Base-by-base conservation (phyloP, 2,113 vertebrate genomes). In the Cranoglanis bouderius region DNA sequence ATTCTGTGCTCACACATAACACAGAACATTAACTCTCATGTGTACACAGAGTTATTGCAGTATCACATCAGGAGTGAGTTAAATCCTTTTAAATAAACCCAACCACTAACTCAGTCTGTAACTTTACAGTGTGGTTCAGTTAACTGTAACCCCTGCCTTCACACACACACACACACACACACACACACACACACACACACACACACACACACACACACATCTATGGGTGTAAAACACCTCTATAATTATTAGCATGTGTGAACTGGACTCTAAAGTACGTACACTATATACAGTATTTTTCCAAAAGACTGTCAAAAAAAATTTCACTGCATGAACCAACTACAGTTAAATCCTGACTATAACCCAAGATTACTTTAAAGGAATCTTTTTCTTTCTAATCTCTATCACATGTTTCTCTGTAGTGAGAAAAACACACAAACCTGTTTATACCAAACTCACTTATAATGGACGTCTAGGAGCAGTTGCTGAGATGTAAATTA, bases 161-260 rank as follows among this genome's bases (percentile, higher is more conserved):
- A 80, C 51, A 75, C 85, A 82, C 77, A 83, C 87, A 86, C 13
- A 61, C 63, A 49, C n/a, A n/a, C 77, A 89, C 88, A 88, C 12
- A 35, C 53, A 49, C 24, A n/a, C n/a, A n/a, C n/a, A n/a, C n/a
- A n/a, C n/a, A n/a, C n/a, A n/a, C n/a, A n/a, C 67, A n/a, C 65
- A 86, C 43, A 78, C 85, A 84, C 67, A 86, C 35, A 67, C 80
- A 82, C 70, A 89, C 86, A 87, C 7, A 38, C 59, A 29, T 7
- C 35, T 16, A 77, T 55, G 87, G 90, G 85, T 87, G 89, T 86
- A 75, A 93, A 93, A 94, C 93, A 93, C 92, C 46, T 13, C 82
- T 92, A 92, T 93, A 92, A 87, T 87, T 49, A 88, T 85, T 82
- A 85, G 82, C 38, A 85, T 72, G 87, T 87, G 85, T 85, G 75